Conservation (phyloP, 2,888 invertebrate species). For the Thereva nobilitata region DNA sequence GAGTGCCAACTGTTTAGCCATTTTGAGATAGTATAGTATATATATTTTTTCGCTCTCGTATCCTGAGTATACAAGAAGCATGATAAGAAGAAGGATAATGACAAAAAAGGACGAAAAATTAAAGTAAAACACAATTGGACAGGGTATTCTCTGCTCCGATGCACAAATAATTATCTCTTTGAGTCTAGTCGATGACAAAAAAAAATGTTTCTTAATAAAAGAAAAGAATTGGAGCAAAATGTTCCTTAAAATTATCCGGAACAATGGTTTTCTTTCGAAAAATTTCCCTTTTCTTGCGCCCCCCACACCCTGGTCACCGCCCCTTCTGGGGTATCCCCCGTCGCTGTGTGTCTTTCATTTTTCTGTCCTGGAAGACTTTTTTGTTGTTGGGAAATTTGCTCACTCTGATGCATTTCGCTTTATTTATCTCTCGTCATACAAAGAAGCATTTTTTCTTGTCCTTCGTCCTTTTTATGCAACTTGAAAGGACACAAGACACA, state of each 20-base stretch:
- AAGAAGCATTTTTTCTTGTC: not conserved
- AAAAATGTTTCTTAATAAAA: constrained; percentile 4
- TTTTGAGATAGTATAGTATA: too few relatives aligned
- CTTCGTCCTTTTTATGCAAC: too few relatives aligned
- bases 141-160: not conserved
- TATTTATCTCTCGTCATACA: constrained; percentile 2
- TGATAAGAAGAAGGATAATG: not conserved
- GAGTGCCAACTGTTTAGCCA: too few relatives aligned
- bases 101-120: constrained; percentile 5
- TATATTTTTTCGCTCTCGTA: too few relatives aligned
- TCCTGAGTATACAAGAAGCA: too few relatives aligned
- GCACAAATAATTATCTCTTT: constrained; percentile 3
- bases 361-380: constrained; percentile 3
- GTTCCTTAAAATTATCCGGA: constrained; percentile 8
- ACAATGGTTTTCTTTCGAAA: constrained; percentile 9
- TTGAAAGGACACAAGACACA: too few relatives aligned
- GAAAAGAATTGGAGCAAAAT: constrained; percentile 11
- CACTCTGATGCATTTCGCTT: constrained; percentile 10
- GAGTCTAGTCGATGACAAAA: not conserved
- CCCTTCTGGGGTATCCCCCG: too few relatives aligned
- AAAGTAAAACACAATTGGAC: not conserved
- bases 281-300: constrained; percentile 1
- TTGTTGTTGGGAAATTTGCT: not conserved
- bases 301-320: not conserved
- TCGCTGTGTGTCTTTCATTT: too few relatives aligned